Base-by-base conservation (phyloP, 2,113 vertebrate species). In the Cyprinodon tularosa region DNA sequence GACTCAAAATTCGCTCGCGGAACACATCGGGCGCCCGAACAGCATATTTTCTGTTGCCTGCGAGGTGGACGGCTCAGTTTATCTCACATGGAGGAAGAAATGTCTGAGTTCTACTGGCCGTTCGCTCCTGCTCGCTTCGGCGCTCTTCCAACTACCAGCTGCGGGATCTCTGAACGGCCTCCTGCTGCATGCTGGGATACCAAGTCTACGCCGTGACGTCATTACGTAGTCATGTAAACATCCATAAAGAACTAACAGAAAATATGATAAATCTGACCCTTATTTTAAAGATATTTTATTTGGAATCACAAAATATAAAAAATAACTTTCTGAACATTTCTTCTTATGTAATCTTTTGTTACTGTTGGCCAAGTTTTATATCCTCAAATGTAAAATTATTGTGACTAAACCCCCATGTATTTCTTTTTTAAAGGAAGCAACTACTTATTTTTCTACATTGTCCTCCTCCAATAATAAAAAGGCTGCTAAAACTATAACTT, bases 1-100 rank as follows among this genome's bases (percentile, higher is more conserved):
- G 88, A 87, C 87, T 95, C 93, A 95, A 92, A 95, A 85, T 91
- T 93, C 93, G 92, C 77, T 87, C 89, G 85, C 87, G 85, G 83
- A 39, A 75, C 85, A 73, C 71, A 72, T 60, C 80, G 44, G 82
- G 86, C 85, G 82, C 75, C 89, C 91, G 91, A 90, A 90, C 94
- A 90, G 88, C 96, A 96, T 95, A 90, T 91, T 95, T 89, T 87
- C 65, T 62, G 84, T 86, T 75, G 86, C 69, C 76, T 76, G 87
- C 63, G 69, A 62, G 77, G 74, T 82, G 74, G 69, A 86, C 68
- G 82, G 82, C 80, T 85, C 71, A 2, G 76, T 70, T 75, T 69
- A 65, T 84, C 85, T 93, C 88, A 88, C 91, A 92, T 92, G 90
- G 83, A 90, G 77, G 12, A 48, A 76, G 75, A 81, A 45, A 57